Evolutionary conservation across 1,140 invertebrate species (phyloP).

Genomic region (Aphis craccivora): DNA sequence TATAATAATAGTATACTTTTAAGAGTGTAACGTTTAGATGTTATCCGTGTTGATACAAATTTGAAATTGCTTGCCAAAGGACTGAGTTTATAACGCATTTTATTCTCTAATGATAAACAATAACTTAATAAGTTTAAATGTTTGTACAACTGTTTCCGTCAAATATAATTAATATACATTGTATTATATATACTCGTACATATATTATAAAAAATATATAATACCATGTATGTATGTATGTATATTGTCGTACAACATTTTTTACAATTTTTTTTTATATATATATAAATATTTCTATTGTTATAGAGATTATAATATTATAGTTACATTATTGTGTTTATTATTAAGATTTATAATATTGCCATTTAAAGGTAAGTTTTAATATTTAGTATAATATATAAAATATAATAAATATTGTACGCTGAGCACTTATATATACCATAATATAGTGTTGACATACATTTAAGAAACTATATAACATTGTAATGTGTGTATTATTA

Average conservation of each 20-base stretch:
- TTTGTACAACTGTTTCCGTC: background rate
- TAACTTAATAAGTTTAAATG: background rate
- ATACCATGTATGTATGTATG: background rate
- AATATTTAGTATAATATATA: slow-evolving; percentile 15
- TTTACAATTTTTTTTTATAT: background rate
- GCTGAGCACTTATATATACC: slow-evolving; percentile 27
- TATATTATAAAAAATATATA: background rate
- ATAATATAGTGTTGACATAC: background rate
- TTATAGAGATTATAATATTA: background rate
- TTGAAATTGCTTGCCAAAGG: slow-evolving; percentile 49
- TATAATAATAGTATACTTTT: background rate
- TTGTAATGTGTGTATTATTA: background rate
- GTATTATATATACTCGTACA: background rate
- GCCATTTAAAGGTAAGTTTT: slow-evolving; percentile 54
- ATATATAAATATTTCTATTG: background rate
- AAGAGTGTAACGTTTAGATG: slow-evolving; percentile 33
- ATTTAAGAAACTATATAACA: background rate
- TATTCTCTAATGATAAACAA: slow-evolving; percentile 46
- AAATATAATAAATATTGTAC: background rate
- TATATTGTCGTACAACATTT: background rate
- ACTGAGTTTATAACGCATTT: slow-evolving; percentile 39
- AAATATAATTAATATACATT: background rate
- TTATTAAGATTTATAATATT: slow-evolving; percentile 34
- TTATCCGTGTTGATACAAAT: slow-evolving; percentile 26
- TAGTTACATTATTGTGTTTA: slow-evolving; percentile 47